Conservation (phyloP, 2,888 invertebrate genomes). For the Caenorhabditis parvicauda region DNA sequence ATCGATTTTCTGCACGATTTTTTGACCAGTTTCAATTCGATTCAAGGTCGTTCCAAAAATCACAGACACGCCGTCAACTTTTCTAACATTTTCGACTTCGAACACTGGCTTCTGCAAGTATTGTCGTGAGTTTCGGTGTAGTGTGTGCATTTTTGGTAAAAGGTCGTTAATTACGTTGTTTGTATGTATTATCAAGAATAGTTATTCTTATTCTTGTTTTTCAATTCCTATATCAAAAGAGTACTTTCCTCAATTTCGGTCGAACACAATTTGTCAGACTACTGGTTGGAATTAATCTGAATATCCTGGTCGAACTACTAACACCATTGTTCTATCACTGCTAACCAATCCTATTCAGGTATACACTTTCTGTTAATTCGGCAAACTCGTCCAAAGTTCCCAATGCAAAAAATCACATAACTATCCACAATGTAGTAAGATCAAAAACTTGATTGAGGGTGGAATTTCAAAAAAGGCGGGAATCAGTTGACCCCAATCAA, state of each 20-base stretch:
- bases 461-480: no score
- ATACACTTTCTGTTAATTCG: no score
- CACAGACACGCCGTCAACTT: conserved; percentile 10
- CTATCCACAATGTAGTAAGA: no score
- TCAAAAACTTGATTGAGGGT: no score
- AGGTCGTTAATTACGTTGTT: conserved; percentile 3
- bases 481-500: no score
- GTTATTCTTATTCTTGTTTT: not conserved
- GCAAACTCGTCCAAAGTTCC: no score
- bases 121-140: not conserved
- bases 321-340: no score
- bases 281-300: no score
- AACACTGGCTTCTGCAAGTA: conserved; percentile 12
- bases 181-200: conserved; percentile 18
- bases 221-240: not conserved
- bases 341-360: no score
- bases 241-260: not conserved
- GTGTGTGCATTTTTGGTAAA: not conserved
- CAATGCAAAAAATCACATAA: no score
- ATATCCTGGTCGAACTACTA: no score
- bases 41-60: conserved; percentile 9
- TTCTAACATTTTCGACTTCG: conserved; percentile 15
- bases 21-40: conserved; percentile 3
- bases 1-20: conserved; percentile 13
- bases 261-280: no score